phyloP scores from a whole-genome alignment of 2,888 invertebrate species.

The Tetrapedia diversipes region DNA sequence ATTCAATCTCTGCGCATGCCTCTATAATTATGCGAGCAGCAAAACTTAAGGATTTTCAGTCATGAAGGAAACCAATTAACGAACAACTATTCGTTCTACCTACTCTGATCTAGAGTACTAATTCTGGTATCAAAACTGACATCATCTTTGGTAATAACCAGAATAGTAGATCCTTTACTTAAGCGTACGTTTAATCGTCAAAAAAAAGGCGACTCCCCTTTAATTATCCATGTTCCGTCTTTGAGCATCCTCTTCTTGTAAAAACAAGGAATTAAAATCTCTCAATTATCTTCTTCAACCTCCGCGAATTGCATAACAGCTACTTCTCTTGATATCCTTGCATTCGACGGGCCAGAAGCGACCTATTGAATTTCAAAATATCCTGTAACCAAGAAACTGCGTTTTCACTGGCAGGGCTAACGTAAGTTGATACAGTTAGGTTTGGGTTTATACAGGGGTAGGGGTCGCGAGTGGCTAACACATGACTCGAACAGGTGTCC shows the following conservation, averaged over 20 bases:
- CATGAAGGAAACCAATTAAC: conserved; percentile 19
- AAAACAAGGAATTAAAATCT: no score
- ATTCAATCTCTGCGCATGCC: neutral
- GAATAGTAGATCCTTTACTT: neutral
- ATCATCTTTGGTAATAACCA: neutral
- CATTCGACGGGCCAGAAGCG: neutral
- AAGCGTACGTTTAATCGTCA: neutral
- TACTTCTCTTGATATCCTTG: neutral
- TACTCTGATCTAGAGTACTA: neutral
- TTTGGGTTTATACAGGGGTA: conserved; percentile 41
- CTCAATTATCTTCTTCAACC: no score
- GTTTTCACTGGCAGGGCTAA: conserved; percentile 32
- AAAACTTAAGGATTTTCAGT: neutral
- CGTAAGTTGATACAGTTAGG: conserved; percentile 56
- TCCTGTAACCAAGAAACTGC: conserved; percentile 41
- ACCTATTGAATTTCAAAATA: conserved; percentile 52
- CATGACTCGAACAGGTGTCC: conserved; percentile 57
- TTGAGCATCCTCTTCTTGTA: neutral
- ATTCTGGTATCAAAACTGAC: no score
- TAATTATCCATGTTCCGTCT: neutral
- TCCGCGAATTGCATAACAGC: neutral
- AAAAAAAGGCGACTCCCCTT: neutral
- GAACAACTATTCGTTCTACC: neutral
- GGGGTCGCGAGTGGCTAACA: conserved; percentile 46
- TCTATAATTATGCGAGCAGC: neutral